Base-by-base conservation (phyloP, 2,113 vertebrate genomes). In the Alexandromys fortis region DNA sequence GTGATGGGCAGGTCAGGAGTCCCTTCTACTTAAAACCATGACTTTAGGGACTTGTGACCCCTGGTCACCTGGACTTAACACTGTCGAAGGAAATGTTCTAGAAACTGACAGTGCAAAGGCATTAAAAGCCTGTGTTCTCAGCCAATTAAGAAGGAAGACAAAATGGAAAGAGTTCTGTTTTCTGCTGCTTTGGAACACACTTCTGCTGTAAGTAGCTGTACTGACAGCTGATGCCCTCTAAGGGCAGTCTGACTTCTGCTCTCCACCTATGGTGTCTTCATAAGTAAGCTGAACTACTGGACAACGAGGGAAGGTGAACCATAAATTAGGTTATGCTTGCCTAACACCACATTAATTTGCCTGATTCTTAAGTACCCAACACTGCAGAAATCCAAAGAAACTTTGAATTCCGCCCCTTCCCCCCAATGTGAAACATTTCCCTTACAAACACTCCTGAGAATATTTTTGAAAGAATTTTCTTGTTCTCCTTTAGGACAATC, bases 241-340 rank as follows among this genome's bases (percentile, higher is more conserved):
- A 65, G 82, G 75, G 24, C 67, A 55, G 33, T 77, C 24, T 82
- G 92, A 87, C 49, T 73, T 86, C 45, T 86, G 42, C 1, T 22
- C 7, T 78, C 26, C n/a, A n/a, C 30, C 38, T 45, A 58, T 33
- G 49, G 11, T n/a, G 28, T 30, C 45, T 52, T 87, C 47, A 65
- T 30, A 28, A 13, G 17, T 42, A 94, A 81, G 30, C n/a, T 28
- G 81, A 45, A 73, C 28, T 45, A 35, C 24, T 81, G 45, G 30
- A 58, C 83, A 94, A 92, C 12, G 33, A 94, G 78, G 22, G 73
- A 91, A 85, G 93, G 82, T 38, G 63, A 86, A 85, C 14, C n/a
- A 61, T 22, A 88, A 78, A 67, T 16, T 78, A 76, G 86, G 72
- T n/a, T 52, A 38, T 11, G 4, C 21, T 33, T 90, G 67, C 68